Evolutionary conservation across 2,113 vertebrate genomes (phyloP).

Genomic region (Oxyruncus cristatus): DNA sequence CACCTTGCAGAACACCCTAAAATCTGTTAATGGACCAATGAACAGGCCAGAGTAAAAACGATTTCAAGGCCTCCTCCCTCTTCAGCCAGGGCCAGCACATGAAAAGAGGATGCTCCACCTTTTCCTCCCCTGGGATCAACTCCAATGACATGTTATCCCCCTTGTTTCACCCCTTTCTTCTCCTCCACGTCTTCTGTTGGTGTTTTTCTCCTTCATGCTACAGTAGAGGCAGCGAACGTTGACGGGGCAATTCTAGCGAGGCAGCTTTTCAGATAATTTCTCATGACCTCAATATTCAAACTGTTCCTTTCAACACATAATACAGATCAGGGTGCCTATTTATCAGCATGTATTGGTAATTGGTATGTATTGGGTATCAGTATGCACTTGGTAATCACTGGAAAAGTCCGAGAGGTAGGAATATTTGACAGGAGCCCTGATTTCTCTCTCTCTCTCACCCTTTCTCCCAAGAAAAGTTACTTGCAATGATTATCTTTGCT

Average conservation of each 20-base stretch:
- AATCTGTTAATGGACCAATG: neutral
- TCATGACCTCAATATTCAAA: neutral
- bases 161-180: neutral
- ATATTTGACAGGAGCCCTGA: neutral
- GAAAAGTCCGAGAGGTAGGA: neutral
- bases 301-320: neutral
- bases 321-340: neutral
- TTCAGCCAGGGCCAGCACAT: neutral
- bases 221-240: neutral
- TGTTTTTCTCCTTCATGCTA: neutral
- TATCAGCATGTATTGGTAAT: neutral
- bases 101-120: neutral
- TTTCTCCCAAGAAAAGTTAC: neutral
- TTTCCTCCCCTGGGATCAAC: neutral
- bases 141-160: neutral
- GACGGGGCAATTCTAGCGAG: neutral
- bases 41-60: neutral
- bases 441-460: neutral
- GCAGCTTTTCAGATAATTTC: neutral
- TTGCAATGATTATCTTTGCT: constrained; percentile 2
- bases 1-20: neutral
- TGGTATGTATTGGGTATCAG: neutral
- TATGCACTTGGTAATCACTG: neutral
- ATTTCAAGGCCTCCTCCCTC: neutral
- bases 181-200: neutral